Base-by-base conservation (phyloP, 2,113 vertebrate species). In the Halichoeres trimaculatus region DNA sequence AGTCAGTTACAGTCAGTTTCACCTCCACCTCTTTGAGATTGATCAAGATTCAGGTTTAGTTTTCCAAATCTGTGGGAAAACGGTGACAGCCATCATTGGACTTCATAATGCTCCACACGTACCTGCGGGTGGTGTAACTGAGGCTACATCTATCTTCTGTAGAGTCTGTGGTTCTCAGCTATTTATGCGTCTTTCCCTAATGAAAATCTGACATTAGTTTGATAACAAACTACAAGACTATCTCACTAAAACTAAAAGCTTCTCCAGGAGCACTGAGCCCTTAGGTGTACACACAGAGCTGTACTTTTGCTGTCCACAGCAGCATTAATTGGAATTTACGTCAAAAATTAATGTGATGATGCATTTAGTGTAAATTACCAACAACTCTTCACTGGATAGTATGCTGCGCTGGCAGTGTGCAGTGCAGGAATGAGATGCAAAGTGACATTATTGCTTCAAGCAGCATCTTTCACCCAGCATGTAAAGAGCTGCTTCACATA, bases 381-480 rank as follows among this genome's bases (percentile, higher is more conserved):
- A 75, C 71, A 83, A 54, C 58, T 64, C 62, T 78, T 30, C 22
- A 11, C 52, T 67, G 11, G 22, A n/a, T 81, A 41, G 73, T 80
- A 38, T 86, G 81, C 79, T 84, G 74, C 55, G 74, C 79, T 80
- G 47, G 75, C 81, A 54, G 66, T 69, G 78, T 85, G 80, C 79
- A 83, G 62, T 1, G 9, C 74, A 80, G 79, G 78, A 87, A 76
- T 71, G 75, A 89, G 70, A 90, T 87, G 72, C 64, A 85, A 78
- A 82, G 81, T 85, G 90, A 89, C 88, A 87, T 89, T 84, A 86
- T 54, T 85, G 86, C 89, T 84, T 84, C 69, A 34, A 61, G 85
- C 85, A 85, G 86, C 88, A 85, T 79, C 74, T 90, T 84, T 84
- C 75, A 65, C 45, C 6, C 53, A 55, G 72, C 69, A 72, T 63